phyloP scores from a whole-genome alignment of 2,797 vertebrate species.

The Etheostoma nigrum region DNA sequence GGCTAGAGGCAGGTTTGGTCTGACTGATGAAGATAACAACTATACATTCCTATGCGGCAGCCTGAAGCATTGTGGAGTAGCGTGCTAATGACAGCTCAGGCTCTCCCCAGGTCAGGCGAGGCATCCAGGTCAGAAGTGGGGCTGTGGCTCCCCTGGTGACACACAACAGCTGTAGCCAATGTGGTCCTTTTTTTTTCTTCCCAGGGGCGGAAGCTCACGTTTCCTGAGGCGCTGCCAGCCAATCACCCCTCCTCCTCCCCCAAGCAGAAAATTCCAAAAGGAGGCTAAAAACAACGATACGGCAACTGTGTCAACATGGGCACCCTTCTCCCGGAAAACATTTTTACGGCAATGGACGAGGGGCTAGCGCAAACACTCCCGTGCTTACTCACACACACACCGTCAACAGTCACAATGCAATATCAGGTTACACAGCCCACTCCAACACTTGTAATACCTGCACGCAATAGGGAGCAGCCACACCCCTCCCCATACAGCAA shows the following conservation, averaged over 20 bases:
- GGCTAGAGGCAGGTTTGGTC: constrained; percentile 9
- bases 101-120: constrained; percentile 62
- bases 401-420: constrained; percentile 60
- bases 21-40: constrained; percentile 29
- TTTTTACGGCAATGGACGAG: constrained; percentile 73
- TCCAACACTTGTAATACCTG: constrained; percentile 82
- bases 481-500: constrained; percentile 65
- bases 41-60: constrained; percentile 12
- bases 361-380: constrained; percentile 56
- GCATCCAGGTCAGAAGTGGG: constrained; percentile 74
- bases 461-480: constrained; percentile 72
- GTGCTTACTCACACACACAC: constrained; percentile 37
- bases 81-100: constrained; percentile 16
- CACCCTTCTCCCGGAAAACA: constrained; percentile 75
- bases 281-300: constrained; percentile 88
- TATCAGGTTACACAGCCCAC: constrained; percentile 74
- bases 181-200: constrained; percentile 36
- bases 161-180: constrained; percentile 87
- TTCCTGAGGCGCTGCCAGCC: constrained; percentile 78
- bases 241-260: constrained; percentile 49
- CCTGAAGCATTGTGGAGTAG: constrained; percentile 20
- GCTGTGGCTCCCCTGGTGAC: constrained; percentile 70
- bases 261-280: constrained; percentile 83
- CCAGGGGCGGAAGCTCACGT: constrained; percentile 82
- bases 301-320: constrained; percentile 90